Base-by-base conservation (phyloP, 2,113 vertebrate species). In the Podiceps cristatus region DNA sequence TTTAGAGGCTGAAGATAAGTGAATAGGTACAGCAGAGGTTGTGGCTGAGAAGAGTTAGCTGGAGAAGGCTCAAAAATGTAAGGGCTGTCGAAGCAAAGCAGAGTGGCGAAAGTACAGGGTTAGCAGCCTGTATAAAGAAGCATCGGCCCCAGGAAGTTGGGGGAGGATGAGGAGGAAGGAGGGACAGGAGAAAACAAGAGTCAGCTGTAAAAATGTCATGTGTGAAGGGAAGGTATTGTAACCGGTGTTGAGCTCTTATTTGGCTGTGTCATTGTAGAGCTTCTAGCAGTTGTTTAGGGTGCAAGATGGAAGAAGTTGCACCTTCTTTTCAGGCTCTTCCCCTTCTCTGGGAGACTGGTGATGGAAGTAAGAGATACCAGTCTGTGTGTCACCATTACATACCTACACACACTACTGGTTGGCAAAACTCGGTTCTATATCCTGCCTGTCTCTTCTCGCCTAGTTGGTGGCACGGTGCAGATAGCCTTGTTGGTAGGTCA, bases 111-210 rank as follows among this genome's bases (percentile, higher is more conserved):
- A 67, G 85, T 40, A 40, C 31, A 67, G 90, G 50, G 47, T 55
- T 63, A 63, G n/a, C 68, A 84, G 11, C 55, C 40, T 35, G 0
- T 67, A 44, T 63, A 37, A 81, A 52, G 60, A 59, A 55, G 59
- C 42, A 16, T 42, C 5, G 5, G 27, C 13, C 14, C 11, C 33
- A 25, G 52, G 35, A 86, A 37, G 2, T 0, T 5, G 23, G 33
- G 19, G 11, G 40, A 75, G 59, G 64, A 71, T 59, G 24, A 78
- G 24, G 60, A 71, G 35, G 45, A 72, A 40, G 40, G 66, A 63
- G 25, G 53, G 35, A 31, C 11, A 49, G n/a, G 71, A 82, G 20
- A 18, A 45, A 29, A 29, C 9, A 45, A 47, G 50, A 73, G 50
- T 42, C 42, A 88, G 47, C 52, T 86, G n/a, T 85, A 50, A 20